Conservation (phyloP, 2,888 invertebrate genomes). For the Calameuta idolon region DNA sequence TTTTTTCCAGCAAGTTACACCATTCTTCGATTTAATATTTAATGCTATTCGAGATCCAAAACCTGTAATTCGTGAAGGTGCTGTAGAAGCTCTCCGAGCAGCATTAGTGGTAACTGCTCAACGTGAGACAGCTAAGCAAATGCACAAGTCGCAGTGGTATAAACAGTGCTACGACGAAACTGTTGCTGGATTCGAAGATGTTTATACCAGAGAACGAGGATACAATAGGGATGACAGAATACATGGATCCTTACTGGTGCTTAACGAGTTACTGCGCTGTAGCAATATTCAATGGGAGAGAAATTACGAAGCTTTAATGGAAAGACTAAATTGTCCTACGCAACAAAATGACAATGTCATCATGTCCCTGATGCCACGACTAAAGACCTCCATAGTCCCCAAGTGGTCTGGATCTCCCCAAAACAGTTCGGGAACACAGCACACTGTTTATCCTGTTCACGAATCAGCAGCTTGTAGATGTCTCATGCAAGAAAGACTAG, state of each 20-base stretch:
- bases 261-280: slow-evolving; percentile 93
- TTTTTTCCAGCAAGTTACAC: slow-evolving; percentile 94
- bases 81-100: slow-evolving; percentile 93
- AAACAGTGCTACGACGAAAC: slow-evolving; percentile 94
- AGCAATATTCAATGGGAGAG: slow-evolving; percentile 90
- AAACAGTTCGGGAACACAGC: slow-evolving; percentile 38
- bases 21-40: slow-evolving; percentile 94
- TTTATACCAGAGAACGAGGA: slow-evolving; percentile 77
- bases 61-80: slow-evolving; percentile 90
- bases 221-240: slow-evolving; percentile 89
- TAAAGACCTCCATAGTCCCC: slow-evolving; percentile 73
- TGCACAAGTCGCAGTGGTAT: slow-evolving; percentile 91
- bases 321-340: slow-evolving; percentile 68
- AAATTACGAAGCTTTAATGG: slow-evolving; percentile 80
- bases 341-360: slow-evolving; percentile 69
- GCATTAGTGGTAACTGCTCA: slow-evolving; percentile 96
- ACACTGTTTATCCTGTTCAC: slow-evolving; percentile 70
- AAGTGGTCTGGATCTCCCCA: slow-evolving; percentile 57
- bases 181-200: slow-evolving; percentile 81
- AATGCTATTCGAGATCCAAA: slow-evolving; percentile 93
- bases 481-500: slow-evolving; percentile 85
- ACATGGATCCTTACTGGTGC: slow-evolving; percentile 91
- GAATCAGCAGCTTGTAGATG: slow-evolving; percentile 90
- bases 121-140: slow-evolving; percentile 94
- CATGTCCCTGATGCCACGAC: slow-evolving; percentile 71